Percentiles rank a stretch among this genome's conserved stretches.
These are phyloP conservation scores for Pseudorhiza aurosa DNA, from an alignment of 30 jellyfish, hydroid and myxozoan genomes.

Conservation along the genomic window DNA sequence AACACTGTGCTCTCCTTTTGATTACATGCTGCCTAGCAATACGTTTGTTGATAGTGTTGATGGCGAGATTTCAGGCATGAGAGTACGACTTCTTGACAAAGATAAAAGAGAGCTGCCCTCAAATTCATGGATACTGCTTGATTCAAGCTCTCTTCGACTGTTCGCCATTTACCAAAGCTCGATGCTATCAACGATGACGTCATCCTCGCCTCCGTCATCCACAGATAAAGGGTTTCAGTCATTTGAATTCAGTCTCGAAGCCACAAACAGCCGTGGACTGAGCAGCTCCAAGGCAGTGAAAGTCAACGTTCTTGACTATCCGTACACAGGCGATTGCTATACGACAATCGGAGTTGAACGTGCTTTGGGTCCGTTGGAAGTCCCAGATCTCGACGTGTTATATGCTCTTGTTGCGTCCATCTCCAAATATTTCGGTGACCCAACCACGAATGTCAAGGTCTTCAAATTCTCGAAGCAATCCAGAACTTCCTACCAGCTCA, in stretches of 20 bases:
- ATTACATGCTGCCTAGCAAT: constrained; percentile 36
- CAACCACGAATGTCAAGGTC: constrained; percentile 38
- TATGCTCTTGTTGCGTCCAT: constrained; percentile 18
- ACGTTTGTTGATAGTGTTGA: constrained; percentile 64
- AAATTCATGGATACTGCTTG: constrained; percentile 82
- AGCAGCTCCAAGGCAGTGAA: constrained; percentile 12
- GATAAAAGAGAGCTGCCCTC: constrained; percentile 28
- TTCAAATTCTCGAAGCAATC: constrained; percentile 28
- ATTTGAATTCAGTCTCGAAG: constrained; percentile 56
- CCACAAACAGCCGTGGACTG: constrained; percentile 74
- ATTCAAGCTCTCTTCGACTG: constrained; percentile 64
- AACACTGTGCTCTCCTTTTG: constrained; percentile 69
- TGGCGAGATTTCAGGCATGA: constrained; percentile 66
- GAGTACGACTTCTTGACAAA: constrained; percentile 41
- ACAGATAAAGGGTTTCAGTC: not conserved
- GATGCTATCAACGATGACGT: not conserved
- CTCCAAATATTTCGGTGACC: constrained; percentile 43
- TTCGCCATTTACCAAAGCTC: constrained; percentile 61
- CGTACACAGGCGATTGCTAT: constrained; percentile 78
- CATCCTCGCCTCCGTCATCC: constrained; percentile 3
- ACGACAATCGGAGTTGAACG: constrained; percentile 40
- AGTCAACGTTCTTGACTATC: constrained; percentile 35
- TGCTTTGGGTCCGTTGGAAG: not conserved
- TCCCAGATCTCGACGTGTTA: constrained; percentile 61
- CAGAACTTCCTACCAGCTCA: constrained; percentile 7